Evolutionary conservation across 2,113 vertebrate genomes (phyloP).

Genomic region (Cyphomyrus discorhynchus): DNA sequence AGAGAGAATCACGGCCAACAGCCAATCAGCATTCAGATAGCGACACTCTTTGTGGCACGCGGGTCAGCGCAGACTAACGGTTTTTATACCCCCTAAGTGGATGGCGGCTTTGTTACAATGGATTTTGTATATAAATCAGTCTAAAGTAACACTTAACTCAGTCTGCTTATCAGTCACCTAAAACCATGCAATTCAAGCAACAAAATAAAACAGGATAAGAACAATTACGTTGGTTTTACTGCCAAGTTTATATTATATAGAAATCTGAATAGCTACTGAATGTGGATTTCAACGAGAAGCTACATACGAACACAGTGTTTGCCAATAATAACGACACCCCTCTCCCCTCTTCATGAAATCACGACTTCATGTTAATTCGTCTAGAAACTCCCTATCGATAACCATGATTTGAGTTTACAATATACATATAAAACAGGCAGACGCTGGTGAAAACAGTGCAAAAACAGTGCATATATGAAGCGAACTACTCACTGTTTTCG

Average conservation of each 20-base stretch:
- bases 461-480: not conserved
- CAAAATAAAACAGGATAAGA: not conserved
- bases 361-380: not conserved
- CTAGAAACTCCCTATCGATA: not conserved
- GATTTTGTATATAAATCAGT: not conserved
- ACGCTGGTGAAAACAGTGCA: not conserved
- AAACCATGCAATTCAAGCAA: not conserved
- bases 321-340: not conserved
- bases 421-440: not conserved
- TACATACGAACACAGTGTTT: not conserved
- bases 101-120: constrained; percentile 3
- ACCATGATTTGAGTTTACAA: not conserved
- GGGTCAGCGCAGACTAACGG: constrained; percentile 38
- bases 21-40: constrained; percentile 29
- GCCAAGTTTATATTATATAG: not conserved
- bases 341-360: not conserved
- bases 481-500: constrained; percentile 57
- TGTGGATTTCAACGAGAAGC: not conserved
- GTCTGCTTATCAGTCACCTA: not conserved
- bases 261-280: not conserved
- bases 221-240: not conserved
- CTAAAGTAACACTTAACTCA: not conserved
- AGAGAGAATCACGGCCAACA: not conserved
- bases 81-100: constrained; percentile 26
- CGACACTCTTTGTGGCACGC: constrained; percentile 7